Percentiles rank a stretch among this genome's conserved stretches.
These are phyloP conservation scores for Lithosia quadra DNA, from an alignment of 2,888 invertebrate species.

Conservation along the genomic window DNA sequence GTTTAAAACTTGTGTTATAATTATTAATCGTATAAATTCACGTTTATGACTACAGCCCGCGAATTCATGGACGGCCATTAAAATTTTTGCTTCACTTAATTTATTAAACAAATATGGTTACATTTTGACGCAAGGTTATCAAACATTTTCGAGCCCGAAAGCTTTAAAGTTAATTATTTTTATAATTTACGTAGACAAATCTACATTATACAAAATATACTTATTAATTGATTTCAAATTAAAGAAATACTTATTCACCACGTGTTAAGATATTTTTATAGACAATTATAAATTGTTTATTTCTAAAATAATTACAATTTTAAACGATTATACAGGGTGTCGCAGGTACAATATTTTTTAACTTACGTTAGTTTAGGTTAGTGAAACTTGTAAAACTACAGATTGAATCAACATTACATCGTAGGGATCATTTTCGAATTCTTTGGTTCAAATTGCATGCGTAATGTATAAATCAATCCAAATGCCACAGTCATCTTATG, in stretches of 20 bases:
- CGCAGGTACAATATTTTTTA: conserved; percentile 69
- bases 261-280: neutral
- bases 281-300: conserved; percentile 16
- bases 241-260: neutral
- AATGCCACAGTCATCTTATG: conserved; percentile 31
- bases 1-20: conserved; percentile 1
- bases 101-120: neutral
- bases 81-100: neutral
- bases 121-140: neutral
- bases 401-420: conserved; percentile 40
- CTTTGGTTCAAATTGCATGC: conserved; percentile 52
- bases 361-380: conserved; percentile 50
- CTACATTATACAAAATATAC: neutral
- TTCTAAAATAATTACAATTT: conserved; percentile 35
- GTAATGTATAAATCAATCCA: conserved; percentile 43
- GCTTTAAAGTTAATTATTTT: neutral
- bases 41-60: neutral
- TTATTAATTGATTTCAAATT: neutral
- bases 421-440: conserved; percentile 53
- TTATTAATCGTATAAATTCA: conserved; percentile 1
- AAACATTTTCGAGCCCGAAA: neutral
- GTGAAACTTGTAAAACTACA: conserved; percentile 40
- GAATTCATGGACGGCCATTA: conserved; percentile 19
- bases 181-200: neutral
- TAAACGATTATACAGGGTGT: conserved; percentile 54